phyloP scores from a whole-genome alignment of 2,113 vertebrate genomes.

The Xiphophorus couchianus region DNA sequence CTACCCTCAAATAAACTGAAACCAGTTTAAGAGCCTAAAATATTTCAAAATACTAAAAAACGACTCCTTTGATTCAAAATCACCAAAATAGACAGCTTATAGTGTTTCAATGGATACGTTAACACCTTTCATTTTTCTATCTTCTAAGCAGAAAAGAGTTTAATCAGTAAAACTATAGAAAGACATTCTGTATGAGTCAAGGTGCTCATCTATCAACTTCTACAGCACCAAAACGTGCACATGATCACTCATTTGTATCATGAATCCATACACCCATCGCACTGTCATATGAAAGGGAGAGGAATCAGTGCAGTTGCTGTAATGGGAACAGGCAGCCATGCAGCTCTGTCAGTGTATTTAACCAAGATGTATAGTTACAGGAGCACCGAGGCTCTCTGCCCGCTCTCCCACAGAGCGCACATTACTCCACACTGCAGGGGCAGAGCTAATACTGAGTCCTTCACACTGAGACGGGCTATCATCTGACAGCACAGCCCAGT shows the following conservation, averaged over 20 bases:
- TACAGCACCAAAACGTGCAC: background rate
- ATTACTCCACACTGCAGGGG: constrained; percentile 52
- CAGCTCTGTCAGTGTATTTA: constrained; percentile 46
- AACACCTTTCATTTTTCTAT: background rate
- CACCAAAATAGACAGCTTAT: background rate
- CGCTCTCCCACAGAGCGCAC: constrained; percentile 43
- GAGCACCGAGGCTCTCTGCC: constrained; percentile 30
- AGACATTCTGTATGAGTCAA: background rate
- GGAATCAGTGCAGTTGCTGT: constrained; percentile 23
- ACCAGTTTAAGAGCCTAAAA: background rate
- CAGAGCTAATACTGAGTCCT: constrained; percentile 41
- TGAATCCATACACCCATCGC: constrained; percentile 11
- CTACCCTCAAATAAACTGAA: background rate
- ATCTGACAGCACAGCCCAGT: constrained; percentile 32
- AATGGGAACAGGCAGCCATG: constrained; percentile 34
- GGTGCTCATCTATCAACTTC: constrained; percentile 2
- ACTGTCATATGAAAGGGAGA: constrained; percentile 24
- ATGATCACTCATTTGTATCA: constrained; percentile 14
- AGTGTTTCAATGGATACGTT: background rate
- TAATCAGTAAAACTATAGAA: background rate
- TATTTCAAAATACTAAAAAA: background rate
- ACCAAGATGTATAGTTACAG: constrained; percentile 52
- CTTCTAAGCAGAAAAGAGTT: background rate
- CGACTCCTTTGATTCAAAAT: background rate
- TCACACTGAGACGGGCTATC: constrained; percentile 40